Percentiles rank a stretch among this genome's conserved stretches.
phyloP scores from a whole-genome alignment of 1,140 invertebrate species.

The Augochlora pura region DNA sequence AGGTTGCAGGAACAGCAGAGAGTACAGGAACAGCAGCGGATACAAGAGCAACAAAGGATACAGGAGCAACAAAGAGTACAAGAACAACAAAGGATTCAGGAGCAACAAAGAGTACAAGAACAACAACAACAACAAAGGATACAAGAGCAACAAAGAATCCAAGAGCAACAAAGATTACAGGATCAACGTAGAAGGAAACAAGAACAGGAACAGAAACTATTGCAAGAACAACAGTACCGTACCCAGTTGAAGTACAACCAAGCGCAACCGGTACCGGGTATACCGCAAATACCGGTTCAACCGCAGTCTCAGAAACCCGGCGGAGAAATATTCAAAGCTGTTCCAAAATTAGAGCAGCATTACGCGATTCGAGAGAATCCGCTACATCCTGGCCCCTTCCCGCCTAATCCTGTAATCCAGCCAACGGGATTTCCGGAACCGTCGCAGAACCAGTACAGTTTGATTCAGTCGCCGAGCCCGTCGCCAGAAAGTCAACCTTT shows the following conservation, averaged over 20 bases:
- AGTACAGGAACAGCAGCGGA: conserved; percentile 54
- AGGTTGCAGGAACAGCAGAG: background rate
- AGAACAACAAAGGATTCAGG: conserved; percentile 63
- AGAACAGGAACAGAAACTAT: conserved; percentile 73
- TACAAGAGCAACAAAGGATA: conserved; percentile 61
- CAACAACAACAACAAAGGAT: conserved; percentile 63
- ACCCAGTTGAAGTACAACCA: conserved; percentile 75
- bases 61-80: conserved; percentile 64
- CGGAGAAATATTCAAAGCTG: conserved; percentile 86
- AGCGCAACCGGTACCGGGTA: conserved; percentile 72
- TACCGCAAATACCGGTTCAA: conserved; percentile 67
- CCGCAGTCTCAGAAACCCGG: conserved; percentile 80
- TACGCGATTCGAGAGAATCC: conserved; percentile 79
- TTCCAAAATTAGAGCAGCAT: conserved; percentile 89
- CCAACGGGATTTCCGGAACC: conserved; percentile 52
- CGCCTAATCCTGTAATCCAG: conserved; percentile 65
- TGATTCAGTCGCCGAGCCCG: conserved; percentile 66
- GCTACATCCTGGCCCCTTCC: conserved; percentile 76
- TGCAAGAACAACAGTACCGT: conserved; percentile 79
- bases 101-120: conserved; percentile 60
- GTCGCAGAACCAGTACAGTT: conserved; percentile 56
- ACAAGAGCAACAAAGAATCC: conserved; percentile 63
- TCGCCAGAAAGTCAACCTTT: conserved; percentile 49
- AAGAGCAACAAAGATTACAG: conserved; percentile 62
- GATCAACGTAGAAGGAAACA: conserved; percentile 71